Evolutionary conservation across 2,797 vertebrate genomes (phyloP).

Genomic region (Graptemys geographica): DNA sequence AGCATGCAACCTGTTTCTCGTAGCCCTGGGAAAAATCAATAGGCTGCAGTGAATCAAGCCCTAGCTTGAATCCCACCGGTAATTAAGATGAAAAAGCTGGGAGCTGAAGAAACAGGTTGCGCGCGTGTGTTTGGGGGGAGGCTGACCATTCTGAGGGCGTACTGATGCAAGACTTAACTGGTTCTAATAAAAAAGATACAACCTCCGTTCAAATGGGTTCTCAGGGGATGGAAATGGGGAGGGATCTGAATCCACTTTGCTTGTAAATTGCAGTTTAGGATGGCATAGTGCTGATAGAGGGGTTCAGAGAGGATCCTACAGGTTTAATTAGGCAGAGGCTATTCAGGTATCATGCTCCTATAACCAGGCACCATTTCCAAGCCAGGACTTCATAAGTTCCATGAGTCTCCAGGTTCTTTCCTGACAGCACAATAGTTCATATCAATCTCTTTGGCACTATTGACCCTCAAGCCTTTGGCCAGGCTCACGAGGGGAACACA

Average conservation of each 20-base stretch:
- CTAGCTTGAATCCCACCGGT: slow-evolving; percentile 61
- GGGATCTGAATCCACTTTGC: not conserved
- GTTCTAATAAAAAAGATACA: not conserved
- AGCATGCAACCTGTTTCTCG: slow-evolving; percentile 21
- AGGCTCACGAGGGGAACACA: not conserved
- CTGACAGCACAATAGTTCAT: not conserved
- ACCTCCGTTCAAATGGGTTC: not conserved
- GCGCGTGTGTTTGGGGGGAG: not conserved
- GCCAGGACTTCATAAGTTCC: not conserved
- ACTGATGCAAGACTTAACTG: not conserved
- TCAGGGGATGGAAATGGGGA: not conserved
- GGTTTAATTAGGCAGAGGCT: not conserved
- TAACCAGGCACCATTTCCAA: not conserved
- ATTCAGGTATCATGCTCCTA: not conserved
- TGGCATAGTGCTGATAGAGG: not conserved
- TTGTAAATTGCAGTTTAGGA: not conserved
- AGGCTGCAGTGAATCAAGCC: slow-evolving; percentile 61
- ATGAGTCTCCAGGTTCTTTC: not conserved
- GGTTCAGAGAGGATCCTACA: not conserved
- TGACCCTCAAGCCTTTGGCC: not conserved
- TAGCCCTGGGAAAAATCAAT: slow-evolving; percentile 65
- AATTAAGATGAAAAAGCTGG: slow-evolving; percentile 53
- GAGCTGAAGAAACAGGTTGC: slow-evolving; percentile 34
- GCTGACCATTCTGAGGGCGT: slow-evolving; percentile 57
- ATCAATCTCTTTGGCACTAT: not conserved